Conservation (phyloP, 2,113 vertebrate genomes). For the Crotalus horridus region DNA sequence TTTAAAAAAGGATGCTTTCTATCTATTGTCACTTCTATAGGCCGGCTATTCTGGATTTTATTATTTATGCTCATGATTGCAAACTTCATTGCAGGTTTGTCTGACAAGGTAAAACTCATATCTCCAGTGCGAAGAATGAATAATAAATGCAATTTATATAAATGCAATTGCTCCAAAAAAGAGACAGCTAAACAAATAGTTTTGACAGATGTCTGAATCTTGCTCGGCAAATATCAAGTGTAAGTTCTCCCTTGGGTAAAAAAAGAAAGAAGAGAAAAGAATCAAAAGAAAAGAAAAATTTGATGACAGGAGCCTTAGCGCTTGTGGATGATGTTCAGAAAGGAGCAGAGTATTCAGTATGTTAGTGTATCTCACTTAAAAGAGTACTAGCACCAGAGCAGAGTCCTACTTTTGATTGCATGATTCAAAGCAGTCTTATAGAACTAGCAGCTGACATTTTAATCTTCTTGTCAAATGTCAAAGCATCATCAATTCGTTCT, state of each 20-base stretch:
- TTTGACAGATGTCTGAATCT: neutral
- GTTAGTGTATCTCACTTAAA: neutral
- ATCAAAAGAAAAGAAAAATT: neutral
- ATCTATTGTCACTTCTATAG: neutral
- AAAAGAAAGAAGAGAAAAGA: neutral
- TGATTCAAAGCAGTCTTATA: neutral
- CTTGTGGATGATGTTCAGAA: neutral
- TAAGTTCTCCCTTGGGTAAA: neutral
- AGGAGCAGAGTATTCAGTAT: neutral
- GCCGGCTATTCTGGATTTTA: neutral
- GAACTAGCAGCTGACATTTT: neutral
- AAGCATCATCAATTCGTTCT: too few relatives aligned
- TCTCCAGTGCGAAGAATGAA: neutral
- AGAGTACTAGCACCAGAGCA: neutral
- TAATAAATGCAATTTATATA: neutral
- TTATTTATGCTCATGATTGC: neutral
- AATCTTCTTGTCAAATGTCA: neutral
- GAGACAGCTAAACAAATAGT: neutral
- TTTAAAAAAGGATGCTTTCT: neutral
- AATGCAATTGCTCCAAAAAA: neutral
- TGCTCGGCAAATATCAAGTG: neutral
- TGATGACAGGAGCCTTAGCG: neutral
- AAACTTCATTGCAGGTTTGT: neutral
- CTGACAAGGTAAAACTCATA: neutral
- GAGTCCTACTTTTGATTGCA: neutral